A percentile compares a stretch with the other conserved stretches of the same genome.
Conservation (phyloP, 2,113 vertebrate genomes). For the Corythornis cristatus region DNA sequence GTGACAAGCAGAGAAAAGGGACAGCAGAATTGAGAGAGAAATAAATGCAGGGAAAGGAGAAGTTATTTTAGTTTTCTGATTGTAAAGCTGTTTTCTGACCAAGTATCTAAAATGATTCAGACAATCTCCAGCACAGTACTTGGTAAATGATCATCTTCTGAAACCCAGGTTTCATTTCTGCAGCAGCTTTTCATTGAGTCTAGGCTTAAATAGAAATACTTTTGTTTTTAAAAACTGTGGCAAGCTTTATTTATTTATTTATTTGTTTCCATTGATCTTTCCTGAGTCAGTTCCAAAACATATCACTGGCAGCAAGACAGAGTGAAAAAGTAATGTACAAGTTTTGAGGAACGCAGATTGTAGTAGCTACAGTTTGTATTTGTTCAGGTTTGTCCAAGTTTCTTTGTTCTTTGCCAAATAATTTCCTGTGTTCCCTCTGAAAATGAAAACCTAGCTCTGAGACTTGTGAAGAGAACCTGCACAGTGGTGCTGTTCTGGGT, state of each 20-base stretch:
- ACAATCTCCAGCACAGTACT: neutral
- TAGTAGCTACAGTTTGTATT: neutral
- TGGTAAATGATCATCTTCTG: neutral
- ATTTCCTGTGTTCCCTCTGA: neutral
- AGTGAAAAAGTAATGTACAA: neutral
- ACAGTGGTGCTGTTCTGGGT: fast-evolving
- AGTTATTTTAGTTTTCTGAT: neutral
- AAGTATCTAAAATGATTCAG: neutral
- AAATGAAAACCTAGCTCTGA: neutral
- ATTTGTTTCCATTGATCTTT: neutral
- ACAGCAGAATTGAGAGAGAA: neutral
- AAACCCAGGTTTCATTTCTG: neutral
- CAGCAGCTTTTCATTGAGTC: neutral
- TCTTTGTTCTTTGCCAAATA: neutral
- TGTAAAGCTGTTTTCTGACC: neutral
- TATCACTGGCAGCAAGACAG: neutral
- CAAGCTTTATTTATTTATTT: neutral
- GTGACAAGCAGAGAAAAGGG: neutral
- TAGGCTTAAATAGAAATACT: neutral
- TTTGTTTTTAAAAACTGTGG: neutral
- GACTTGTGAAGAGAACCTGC: neutral
- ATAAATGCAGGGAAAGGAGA: neutral
- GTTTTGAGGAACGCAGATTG: neutral
- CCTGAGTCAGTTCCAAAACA: neutral
- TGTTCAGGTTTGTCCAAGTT: neutral